Evolutionary conservation across 2,888 invertebrate genomes (phyloP).

Genomic region (Sclerodermus sp.): DNA sequence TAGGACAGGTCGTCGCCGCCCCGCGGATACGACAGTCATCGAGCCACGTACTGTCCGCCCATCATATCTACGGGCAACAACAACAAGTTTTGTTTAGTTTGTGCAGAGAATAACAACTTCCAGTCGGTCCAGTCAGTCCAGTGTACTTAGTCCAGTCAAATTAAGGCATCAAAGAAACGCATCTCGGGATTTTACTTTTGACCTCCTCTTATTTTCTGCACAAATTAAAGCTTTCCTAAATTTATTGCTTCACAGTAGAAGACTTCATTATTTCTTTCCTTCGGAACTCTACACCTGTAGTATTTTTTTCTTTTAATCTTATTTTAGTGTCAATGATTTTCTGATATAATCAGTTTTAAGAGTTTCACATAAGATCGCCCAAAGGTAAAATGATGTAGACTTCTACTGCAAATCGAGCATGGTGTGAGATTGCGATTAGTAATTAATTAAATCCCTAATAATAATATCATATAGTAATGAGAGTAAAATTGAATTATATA

Average conservation of each 20-base stretch:
- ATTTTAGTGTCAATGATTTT: too few relatives aligned
- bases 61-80: conserved; percentile 63
- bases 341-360: too few relatives aligned
- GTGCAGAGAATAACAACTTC: conserved; percentile 52
- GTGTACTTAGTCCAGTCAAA: not conserved
- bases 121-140: too few relatives aligned
- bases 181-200: too few relatives aligned
- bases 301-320: not conserved
- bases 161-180: too few relatives aligned
- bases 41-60: conserved; percentile 64
- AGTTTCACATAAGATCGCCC: too few relatives aligned
- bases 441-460: conserved; percentile 1
- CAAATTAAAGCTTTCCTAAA: conserved; percentile 52
- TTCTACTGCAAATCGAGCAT: conserved; percentile 8
- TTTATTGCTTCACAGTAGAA: conserved; percentile 36
- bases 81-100: conserved; percentile 57
- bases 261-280: conserved; percentile 17
- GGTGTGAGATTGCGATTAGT: conserved; percentile 9
- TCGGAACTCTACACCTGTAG: not conserved
- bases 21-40: conserved; percentile 68
- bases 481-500: too few relatives aligned
- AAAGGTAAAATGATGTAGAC: not conserved
- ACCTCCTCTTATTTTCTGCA: conserved; percentile 52
- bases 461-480: not conserved
- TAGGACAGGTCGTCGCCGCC: conserved; percentile 61